phyloP scores from a whole-genome alignment of 2,797 vertebrate species.

The Falco concolor region DNA sequence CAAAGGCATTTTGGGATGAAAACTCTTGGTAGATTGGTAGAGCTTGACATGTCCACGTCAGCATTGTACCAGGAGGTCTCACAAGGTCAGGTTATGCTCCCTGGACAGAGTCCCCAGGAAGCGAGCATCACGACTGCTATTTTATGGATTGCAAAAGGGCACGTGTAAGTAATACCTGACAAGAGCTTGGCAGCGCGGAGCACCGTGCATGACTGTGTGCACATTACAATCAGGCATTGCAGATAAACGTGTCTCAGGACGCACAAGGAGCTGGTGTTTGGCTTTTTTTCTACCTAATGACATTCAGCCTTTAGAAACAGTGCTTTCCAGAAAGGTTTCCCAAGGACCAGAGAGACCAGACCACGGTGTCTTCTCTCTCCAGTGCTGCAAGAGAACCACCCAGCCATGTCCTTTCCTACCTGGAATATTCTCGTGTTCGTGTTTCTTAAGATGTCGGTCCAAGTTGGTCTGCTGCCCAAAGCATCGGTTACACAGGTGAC shows the following conservation, averaged over 20 bases:
- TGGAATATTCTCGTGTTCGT: conserved; percentile 90
- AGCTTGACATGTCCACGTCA: neutral
- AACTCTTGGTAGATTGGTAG: neutral
- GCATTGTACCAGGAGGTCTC: neutral
- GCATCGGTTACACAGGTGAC: conserved; percentile 88
- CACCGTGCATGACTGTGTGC: rapidly evolving
- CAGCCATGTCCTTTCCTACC: conserved; percentile 60
- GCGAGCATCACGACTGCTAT: rapidly evolving
- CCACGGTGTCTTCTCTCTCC: rapidly evolving
- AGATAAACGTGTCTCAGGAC: neutral
- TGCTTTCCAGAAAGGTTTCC: neutral
- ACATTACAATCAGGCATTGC: rapidly evolving
- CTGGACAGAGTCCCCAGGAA: neutral
- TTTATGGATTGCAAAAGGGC: neutral
- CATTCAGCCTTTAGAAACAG: neutral
- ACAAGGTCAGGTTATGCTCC: rapidly evolving
- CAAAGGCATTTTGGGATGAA: neutral
- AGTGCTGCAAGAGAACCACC: rapidly evolving
- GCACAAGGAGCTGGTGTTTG: neutral
- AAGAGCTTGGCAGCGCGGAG: neutral
- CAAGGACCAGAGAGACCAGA: neutral
- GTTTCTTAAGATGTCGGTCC: conserved; percentile 88
- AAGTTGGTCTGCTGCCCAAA: conserved; percentile 91
- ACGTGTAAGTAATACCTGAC: neutral
- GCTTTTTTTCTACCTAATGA: neutral